Base-by-base conservation (phyloP, 2,113 vertebrate genomes). In the Junco hyemalis region DNA sequence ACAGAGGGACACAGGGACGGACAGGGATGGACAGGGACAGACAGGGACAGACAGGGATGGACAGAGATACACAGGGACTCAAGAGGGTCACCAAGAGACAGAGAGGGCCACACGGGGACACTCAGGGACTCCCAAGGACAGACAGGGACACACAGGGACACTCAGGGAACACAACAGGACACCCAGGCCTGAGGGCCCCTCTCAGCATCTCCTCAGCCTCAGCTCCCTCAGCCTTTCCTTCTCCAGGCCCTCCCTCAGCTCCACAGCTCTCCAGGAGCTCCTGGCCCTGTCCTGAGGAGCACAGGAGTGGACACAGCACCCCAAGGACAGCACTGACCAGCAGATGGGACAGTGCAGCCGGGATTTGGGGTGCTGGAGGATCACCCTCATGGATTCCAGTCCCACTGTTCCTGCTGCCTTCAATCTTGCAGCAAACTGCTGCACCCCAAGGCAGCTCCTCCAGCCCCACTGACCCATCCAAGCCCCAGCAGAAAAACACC, bases 371-470 rank as follows among this genome's bases (percentile, higher is more conserved):
- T 19, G 51, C 5, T 19, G 24, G 23, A 42, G 15, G 12, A 9
- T 36, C 17, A 11, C 1, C 33, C 45, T 31, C 5, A 0, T 5
- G 65, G 78, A 14, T 53, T n/a, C n/a, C 64, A 47, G 38, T 1
- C 57, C 44, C 3, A 2, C 45, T 5, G 33, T 1, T 31, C 63
- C 59, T 0, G 0, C 2, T 35, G 24, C 80, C 38, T 71, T 42
- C 19, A 42, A 31, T 2, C 66, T 22, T 9, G 5, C 48, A 20
- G 53, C 36, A 50, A 66, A 69, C 28, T 9, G 14, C 19, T 35
- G 23, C 8, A 6, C 17, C 45, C 15, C 15, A 1, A 2, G 40
- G 78, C 74, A 76, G 45, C 51, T 40, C 61, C 28, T 40, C 31
- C 85, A 86, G 47, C 56, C 69, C 11, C 66, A 2, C 23, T 44